Base-by-base conservation (phyloP, 2,888 invertebrate species). In the Eupsilia transversa region DNA sequence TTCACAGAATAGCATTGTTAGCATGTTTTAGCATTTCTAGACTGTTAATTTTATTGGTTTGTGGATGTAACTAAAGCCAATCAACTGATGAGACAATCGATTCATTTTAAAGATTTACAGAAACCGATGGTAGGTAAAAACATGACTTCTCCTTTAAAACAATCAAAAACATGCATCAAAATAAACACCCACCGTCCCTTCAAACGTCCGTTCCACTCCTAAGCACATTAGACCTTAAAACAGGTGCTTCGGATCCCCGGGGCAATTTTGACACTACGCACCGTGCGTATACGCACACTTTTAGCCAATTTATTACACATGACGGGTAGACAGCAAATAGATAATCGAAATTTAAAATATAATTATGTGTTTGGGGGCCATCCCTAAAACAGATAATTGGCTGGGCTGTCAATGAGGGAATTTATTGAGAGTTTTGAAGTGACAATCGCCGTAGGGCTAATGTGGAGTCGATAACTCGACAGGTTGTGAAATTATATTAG, bases 211-310 rank as follows among this genome's bases (percentile, higher is more conserved):
- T 27, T 60, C 1, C 27, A 56, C 68, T 79, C 68, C 81, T 71
- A 33, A 79, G 81, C 60, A 71, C 38, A 12, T 14, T 1, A 27
- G 0, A 6, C 20, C 3, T 23, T 6, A 1, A 14, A 73, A 82
- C 83, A 83, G 82, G 82, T 82, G 82, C 41, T 66, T 79, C n/a
- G 12, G 23, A 41, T 23, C 23, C 60, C 27, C 59, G 20, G 27
- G 79, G 69, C 76, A 65, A 67, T 60, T 76, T 70, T 72, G 72
- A 82, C 82, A 77, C 83, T 67, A 46, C 49, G 43, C 77, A 76
- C 76, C 66, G 67, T 74, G 69, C 68, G 74, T 3, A 30, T 61
- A 30, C 70, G 65, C 67, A 76, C 59, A 76, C 59, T 60, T 74
- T 68, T 52, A 70, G 63, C 72, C 59, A 82, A 80, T 82, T 83